Base-by-base conservation (phyloP, 2,113 vertebrate species). In the Pavo muticus region DNA sequence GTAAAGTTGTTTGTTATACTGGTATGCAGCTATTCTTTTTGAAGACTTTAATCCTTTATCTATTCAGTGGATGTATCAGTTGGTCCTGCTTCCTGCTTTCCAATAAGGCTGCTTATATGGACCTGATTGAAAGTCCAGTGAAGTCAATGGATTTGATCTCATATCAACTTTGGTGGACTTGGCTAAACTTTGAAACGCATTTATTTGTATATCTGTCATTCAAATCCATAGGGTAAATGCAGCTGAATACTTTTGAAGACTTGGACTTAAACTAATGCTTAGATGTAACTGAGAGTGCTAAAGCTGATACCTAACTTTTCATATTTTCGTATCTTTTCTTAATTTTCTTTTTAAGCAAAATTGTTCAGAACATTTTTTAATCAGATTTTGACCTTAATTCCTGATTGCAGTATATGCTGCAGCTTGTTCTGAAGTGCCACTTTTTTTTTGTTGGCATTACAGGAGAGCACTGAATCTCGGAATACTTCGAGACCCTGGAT, bases 401-500 rank as follows among this genome's bases (percentile, higher is more conserved):
- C 10, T 65, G 13, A 37, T 50, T 44, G 54, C 29, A 10, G 4
- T 47, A 16, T 29, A 40, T 17, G n/a, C 19, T 56, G 64, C 48
- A 39, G 18, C 48, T 39, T 70, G 18, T 71, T 21, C 48, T 71
- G n/a, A 68, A n/a, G 32, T 47, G 32, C 32, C 50, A 14, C 32
- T 42, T 54, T 20, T 37, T n/a, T 54, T 65, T 35, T 37, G 7
- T 65, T 95, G 8, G 4, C 50, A 86, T 96, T 91, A 42, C 65
- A 99, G 99, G 87, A 98, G 97, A 94, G 99, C 99, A 7, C 56
- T 99, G 95, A 99, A 99, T 97, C 98, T 99, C 18, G 99, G 99
- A 81, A 98, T 99, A 94, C 97, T 99, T 96, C 98, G 99, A 88
- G 99, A 99, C 95, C 99, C 99, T n/a, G 99, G 99, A 27, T 99